phyloP scores from a whole-genome alignment of 2,888 invertebrate species.

The Coenonympha glycerion region DNA sequence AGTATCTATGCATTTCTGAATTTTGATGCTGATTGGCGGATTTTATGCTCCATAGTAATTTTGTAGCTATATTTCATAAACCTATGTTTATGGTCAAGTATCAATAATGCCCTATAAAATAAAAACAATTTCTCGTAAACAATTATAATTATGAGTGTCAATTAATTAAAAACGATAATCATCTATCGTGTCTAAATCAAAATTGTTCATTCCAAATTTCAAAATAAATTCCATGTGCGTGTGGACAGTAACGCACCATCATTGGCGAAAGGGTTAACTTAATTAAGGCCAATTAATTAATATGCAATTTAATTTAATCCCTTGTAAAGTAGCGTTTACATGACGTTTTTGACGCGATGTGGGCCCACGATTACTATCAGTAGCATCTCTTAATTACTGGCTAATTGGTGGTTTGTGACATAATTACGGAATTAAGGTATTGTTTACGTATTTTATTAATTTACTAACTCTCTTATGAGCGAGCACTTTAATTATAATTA shows the following conservation, averaged over 20 bases:
- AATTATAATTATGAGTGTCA: too few species aligned
- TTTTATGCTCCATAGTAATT: too few species aligned
- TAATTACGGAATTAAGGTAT: neutral
- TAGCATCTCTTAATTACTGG: slow-evolving; percentile 25
- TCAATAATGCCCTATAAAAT: neutral
- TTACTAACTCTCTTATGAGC: neutral
- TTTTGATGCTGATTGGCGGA: too few species aligned
- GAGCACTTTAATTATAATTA: neutral
- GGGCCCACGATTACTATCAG: slow-evolving; percentile 37
- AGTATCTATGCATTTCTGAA: too few species aligned
- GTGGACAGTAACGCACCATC: slow-evolving; percentile 12
- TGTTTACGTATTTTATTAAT: neutral
- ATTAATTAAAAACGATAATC: neutral
- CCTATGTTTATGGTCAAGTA: too few species aligned
- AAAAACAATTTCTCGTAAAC: neutral
- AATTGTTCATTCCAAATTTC: slow-evolving; percentile 6
- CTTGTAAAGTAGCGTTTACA: slow-evolving; percentile 50
- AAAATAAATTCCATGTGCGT: slow-evolving; percentile 10
- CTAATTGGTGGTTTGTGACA: slow-evolving; percentile 30
- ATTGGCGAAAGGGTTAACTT: slow-evolving; percentile 51
- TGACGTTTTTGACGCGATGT: slow-evolving; percentile 55
- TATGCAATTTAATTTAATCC: slow-evolving; percentile 45
- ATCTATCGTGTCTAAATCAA: slow-evolving; percentile 10
- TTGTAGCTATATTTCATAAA: too few species aligned
- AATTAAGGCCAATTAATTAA: slow-evolving; percentile 61